Base-by-base conservation (phyloP, 1,140 invertebrate genomes). In the Thrips palmi region DNA sequence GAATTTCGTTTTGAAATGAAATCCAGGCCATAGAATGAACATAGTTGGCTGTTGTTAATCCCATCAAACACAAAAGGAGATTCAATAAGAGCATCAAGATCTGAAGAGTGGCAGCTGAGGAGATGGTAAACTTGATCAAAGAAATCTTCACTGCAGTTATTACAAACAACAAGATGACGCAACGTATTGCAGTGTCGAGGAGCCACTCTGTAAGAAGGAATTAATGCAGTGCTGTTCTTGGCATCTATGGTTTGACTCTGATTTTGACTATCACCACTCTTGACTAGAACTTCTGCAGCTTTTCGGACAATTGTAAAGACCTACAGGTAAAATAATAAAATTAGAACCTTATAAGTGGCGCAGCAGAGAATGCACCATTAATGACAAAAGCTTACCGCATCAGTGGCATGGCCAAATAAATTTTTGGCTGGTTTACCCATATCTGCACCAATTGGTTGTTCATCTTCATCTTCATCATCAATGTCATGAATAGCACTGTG, bases 231-330 rank as follows among this genome's bases (percentile, higher is more conserved):
- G n/a, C n/a, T n/a, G n/a, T n/a, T n/a, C n/a, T n/a, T n/a, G n/a
- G n/a, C n/a, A n/a, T n/a, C n/a, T n/a, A n/a, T n/a, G n/a, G n/a
- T n/a, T n/a, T n/a, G n/a, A n/a, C n/a, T n/a, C n/a, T n/a, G 24
- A 38, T 53, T 63, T 45, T 63, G 59, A 56, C 33, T 44, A 35
- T 71, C 65, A 45, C 70, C 61, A 45, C 70, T 70, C 51, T 79
- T 80, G 1, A 71, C 74, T 36, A 86, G 57, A 11, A 76, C 79
- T 57, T 82, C 70, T 10, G 81, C 81, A 1, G 82, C 84, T 57
- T 86, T 87, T 50, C 85, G 85, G 4, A 91, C 79, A 37, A 91
- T 84, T 38, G 74, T 81, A 44, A 88, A 67, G 3, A 89, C n/a
- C n/a, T n/a, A n/a, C n/a, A n/a, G n/a, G n/a, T n/a, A n/a, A n/a